Evolutionary conservation across 2,888 invertebrate species (phyloP).

Genomic region (Cylindroiulus punctatus): DNA sequence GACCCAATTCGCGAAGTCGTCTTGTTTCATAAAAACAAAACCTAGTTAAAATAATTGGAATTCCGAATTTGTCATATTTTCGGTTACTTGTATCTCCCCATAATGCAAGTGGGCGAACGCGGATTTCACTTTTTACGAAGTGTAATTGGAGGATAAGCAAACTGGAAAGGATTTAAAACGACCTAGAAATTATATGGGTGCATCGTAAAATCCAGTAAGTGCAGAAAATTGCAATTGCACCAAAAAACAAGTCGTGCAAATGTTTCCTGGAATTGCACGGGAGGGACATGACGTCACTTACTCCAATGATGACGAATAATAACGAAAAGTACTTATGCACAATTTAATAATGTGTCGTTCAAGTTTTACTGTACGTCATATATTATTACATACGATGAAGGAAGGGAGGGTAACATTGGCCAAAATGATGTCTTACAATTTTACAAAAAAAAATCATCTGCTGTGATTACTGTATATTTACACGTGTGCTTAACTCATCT

Average conservation of each 20-base stretch:
- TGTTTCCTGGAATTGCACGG: background rate
- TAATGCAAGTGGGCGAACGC: background rate
- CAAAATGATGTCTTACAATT: no score
- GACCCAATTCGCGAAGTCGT: background rate
- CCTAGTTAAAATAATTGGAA: constrained; percentile 29
- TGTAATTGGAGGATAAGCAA: background rate
- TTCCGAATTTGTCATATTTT: background rate
- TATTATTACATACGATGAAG: no score
- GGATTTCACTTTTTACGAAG: background rate
- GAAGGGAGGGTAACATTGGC: no score
- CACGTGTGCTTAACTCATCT: no score
- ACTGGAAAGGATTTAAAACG: constrained; percentile 31
- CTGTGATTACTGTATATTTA: no score
- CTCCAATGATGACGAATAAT: no score
- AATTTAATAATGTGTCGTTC: no score
- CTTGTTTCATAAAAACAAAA: background rate
- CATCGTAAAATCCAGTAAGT: background rate
- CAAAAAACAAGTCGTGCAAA: background rate
- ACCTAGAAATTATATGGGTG: constrained; percentile 8
- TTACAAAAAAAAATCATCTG: no score
- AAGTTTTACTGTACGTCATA: no score
- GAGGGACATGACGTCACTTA: no score
- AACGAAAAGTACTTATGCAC: no score
- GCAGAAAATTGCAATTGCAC: background rate
- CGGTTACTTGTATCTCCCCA: background rate